These are phyloP conservation scores for Synaphobranchus kaupii DNA, from an alignment of 2,797 vertebrate species.

Conservation along the genomic window DNA sequence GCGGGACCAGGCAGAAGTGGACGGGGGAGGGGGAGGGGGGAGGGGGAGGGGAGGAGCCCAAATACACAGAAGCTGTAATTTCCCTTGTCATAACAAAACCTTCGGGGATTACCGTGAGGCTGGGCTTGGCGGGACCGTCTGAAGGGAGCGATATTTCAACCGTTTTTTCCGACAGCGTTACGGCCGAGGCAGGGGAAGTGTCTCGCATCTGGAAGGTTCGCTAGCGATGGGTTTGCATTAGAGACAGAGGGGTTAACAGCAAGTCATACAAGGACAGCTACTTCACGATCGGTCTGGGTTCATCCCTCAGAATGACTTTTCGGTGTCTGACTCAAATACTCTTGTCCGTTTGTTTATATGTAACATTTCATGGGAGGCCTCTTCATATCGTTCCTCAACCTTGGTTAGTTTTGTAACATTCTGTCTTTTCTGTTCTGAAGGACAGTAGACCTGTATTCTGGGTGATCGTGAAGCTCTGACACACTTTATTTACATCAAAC, in stretches of 20 bases:
- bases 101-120: conserved; percentile 53
- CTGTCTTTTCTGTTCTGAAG: background rate
- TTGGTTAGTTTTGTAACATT: background rate
- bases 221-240: conserved; percentile 69
- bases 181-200: conserved; percentile 54
- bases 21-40: conserved; percentile 13
- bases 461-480: background rate
- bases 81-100: conserved; percentile 58
- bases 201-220: conserved; percentile 58
- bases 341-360: background rate
- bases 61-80: background rate
- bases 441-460: background rate
- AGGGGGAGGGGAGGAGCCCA: background rate
- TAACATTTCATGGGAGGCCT: conserved; percentile 54
- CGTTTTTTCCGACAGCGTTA: conserved; percentile 57
- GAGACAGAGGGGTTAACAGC: conserved; percentile 61
- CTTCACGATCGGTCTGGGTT: conserved; percentile 48
- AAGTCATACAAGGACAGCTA: conserved; percentile 60
- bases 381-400: background rate
- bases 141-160: conserved; percentile 60
- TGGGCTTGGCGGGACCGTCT: conserved; percentile 58
- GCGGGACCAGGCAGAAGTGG: conserved; percentile 30
- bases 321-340: background rate
- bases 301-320: conserved; percentile 54
- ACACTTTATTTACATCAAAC: background rate